phyloP scores from a whole-genome alignment of 92 coral and sea anemone species.

The Ricordea florida region DNA sequence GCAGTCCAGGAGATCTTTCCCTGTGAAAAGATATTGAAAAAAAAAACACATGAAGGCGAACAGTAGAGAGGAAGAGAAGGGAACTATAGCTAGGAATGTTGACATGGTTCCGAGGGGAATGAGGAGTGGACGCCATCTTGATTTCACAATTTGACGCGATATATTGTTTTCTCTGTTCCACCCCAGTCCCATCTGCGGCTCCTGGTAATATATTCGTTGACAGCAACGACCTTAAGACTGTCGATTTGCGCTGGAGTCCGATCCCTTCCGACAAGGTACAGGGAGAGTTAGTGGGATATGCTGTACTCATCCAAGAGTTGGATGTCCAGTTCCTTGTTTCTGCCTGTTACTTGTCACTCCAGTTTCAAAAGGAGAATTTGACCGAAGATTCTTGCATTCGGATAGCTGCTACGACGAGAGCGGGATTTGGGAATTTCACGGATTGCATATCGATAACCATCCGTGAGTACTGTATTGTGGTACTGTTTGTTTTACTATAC shows the following conservation, averaged over 20 bases:
- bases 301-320: conserved; percentile 5
- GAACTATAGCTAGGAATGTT: too few relatives aligned
- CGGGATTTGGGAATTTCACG: conserved; percentile 34
- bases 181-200: conserved; percentile 58
- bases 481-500: too few relatives aligned
- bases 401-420: conserved; percentile 34
- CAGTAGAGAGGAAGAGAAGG: too few relatives aligned
- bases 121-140: too few relatives aligned
- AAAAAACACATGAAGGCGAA: too few relatives aligned
- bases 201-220: conserved; percentile 31
- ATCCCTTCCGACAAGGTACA: conserved; percentile 17
- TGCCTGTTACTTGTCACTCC: not conserved
- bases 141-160: too few relatives aligned
- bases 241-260: conserved; percentile 47
- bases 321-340: not conserved
- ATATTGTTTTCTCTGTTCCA: not conserved
- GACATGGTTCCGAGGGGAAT: too few relatives aligned
- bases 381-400: conserved; percentile 21
- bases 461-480: conserved; percentile 23
- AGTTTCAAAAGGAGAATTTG: not conserved
- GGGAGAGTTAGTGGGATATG: conserved; percentile 51
- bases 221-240: conserved; percentile 31
- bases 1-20: too few relatives aligned
- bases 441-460: conserved; percentile 17
- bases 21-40: too few relatives aligned